Conservation (phyloP, 1,140 invertebrate species). For the Cherax destructor region DNA sequence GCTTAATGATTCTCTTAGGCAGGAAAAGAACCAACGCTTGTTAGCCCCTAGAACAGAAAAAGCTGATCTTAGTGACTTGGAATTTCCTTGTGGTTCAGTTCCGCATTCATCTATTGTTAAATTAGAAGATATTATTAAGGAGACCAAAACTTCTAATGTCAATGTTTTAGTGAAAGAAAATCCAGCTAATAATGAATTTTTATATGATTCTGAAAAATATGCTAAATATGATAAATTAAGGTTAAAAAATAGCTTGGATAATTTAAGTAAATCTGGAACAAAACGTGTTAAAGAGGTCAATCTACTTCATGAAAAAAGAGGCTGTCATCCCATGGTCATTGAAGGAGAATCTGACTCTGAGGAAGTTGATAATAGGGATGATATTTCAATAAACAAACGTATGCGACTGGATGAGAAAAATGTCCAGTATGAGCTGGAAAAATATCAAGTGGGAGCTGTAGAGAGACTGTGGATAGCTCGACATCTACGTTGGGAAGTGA, state of each 20-base stretch:
- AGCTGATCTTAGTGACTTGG: conserved; percentile 7
- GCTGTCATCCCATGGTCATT: conserved; percentile 3
- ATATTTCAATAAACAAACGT: conserved; percentile 59
- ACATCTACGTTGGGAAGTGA: conserved; percentile 51
- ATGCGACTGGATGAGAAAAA: conserved; percentile 71
- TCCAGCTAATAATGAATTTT: conserved; percentile 78
- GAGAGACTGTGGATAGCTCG: conserved; percentile 44
- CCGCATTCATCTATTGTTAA: conserved; percentile 58
- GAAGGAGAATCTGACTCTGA: conserved; percentile 37
- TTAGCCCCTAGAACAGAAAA: conserved; percentile 13
- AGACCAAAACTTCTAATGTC: conserved; percentile 81
- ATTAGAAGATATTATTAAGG: conserved; percentile 81
- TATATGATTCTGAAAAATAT: conserved; percentile 82
- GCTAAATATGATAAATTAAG: conserved; percentile 76
- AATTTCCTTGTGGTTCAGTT: conserved; percentile 24
- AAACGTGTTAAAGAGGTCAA: conserved; percentile 68
- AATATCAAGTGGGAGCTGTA: conserved; percentile 61
- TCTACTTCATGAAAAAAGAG: conserved; percentile 57
- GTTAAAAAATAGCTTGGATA: conserved; percentile 69
- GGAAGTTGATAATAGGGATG: conserved; percentile 45
- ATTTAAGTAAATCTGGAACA: conserved; percentile 62
- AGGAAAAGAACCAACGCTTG: conserved; percentile 42
- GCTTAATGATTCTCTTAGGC: conserved; percentile 30
- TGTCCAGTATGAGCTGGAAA: conserved; percentile 69
- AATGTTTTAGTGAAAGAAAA: conserved; percentile 79